Evolutionary conservation across 1,140 invertebrate genomes (phyloP).

Genomic region (Rhopalosiphum maidis): DNA sequence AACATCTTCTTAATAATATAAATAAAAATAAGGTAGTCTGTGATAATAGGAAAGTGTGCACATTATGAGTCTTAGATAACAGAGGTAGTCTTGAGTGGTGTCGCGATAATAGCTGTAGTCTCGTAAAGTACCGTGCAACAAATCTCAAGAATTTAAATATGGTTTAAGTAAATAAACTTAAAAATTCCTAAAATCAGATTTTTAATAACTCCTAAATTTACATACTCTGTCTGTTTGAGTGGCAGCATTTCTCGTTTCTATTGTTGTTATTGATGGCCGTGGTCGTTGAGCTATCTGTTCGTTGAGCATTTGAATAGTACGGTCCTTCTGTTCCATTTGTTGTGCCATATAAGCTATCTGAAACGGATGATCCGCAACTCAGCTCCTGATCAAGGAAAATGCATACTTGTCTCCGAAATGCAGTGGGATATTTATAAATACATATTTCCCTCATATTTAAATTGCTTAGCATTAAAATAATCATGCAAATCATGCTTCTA

Average conservation of each 20-base stretch:
- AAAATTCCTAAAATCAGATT: neutral
- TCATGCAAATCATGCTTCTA: slow-evolving; percentile 50
- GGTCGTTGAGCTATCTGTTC: slow-evolving; percentile 64
- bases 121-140: neutral
- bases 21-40: no score
- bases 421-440: slow-evolving; percentile 33
- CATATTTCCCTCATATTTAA: slow-evolving; percentile 32
- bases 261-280: slow-evolving; percentile 60
- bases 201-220: neutral
- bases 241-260: slow-evolving; percentile 69
- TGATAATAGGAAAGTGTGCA: no score
- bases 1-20: no score
- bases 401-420: slow-evolving; percentile 46
- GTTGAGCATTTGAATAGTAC: slow-evolving; percentile 72
- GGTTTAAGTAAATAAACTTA: neutral
- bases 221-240: slow-evolving; percentile 77
- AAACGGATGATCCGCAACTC: slow-evolving; percentile 55
- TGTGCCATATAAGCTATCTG: slow-evolving; percentile 64
- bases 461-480: slow-evolving; percentile 32
- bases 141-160: neutral
- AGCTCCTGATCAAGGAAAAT: slow-evolving; percentile 54
- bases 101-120: no score
- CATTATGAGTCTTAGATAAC: no score
- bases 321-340: slow-evolving; percentile 76
- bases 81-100: no score